These are phyloP conservation scores for Pangasianodon gigas DNA, from an alignment of 2,113 vertebrate species.

Conservation along the genomic window DNA sequence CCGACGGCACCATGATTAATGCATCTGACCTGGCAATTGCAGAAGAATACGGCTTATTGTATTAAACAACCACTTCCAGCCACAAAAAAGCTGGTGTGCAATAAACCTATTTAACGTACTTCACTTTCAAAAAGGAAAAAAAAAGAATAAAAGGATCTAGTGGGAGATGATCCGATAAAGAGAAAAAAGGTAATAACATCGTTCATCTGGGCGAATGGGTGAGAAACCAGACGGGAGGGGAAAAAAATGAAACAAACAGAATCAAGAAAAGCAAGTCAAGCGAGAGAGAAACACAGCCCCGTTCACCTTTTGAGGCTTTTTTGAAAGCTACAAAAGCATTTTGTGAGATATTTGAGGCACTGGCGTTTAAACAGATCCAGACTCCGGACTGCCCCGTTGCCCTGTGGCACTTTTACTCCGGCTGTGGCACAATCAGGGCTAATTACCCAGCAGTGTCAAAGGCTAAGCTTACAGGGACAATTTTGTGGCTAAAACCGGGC, in stretches of 20 bases:
- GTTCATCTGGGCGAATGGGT: slow-evolving; percentile 58
- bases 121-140: slow-evolving; percentile 58
- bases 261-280: not conserved
- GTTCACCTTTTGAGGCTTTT: slow-evolving; percentile 24
- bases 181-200: slow-evolving; percentile 66
- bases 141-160: slow-evolving; percentile 46
- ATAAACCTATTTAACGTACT: slow-evolving; percentile 72
- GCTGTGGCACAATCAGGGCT: slow-evolving; percentile 45
- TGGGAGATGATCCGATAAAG: slow-evolving; percentile 69
- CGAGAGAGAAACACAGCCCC: not conserved
- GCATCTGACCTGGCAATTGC: slow-evolving; percentile 75
- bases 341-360: slow-evolving; percentile 1
- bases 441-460: slow-evolving; percentile 49
- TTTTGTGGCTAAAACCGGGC: slow-evolving; percentile 30
- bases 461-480: slow-evolving; percentile 46
- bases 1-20: slow-evolving; percentile 75
- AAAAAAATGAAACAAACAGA: slow-evolving; percentile 9
- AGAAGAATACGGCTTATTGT: slow-evolving; percentile 76
- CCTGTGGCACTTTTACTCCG: slow-evolving; percentile 40
- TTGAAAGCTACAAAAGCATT: not conserved
- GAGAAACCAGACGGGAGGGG: not conserved
- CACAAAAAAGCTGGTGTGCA: slow-evolving; percentile 57
- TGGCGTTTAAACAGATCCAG: slow-evolving; percentile 27
- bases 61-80: slow-evolving; percentile 61
- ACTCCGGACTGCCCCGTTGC: slow-evolving; percentile 25